Base-by-base conservation (phyloP, 2,797 vertebrate species). In the Artibeus jamaicensis region DNA sequence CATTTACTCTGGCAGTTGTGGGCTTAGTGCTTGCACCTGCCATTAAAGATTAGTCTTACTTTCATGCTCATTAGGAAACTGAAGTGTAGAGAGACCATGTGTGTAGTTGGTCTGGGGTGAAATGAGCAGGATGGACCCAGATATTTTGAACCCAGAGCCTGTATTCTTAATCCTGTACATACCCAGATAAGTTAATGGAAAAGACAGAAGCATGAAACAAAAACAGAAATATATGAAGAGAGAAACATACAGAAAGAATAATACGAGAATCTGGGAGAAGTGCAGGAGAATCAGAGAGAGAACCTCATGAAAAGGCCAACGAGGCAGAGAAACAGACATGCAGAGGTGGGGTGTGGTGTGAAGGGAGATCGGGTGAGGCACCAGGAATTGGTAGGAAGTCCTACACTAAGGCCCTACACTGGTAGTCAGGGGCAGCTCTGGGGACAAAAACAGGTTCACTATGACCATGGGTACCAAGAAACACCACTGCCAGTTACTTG, bases 311-410 rank as follows among this genome's bases (percentile, higher is more conserved):
- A 50, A 70, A 93, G 46, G 9, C 53, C 34, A 29, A 32, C 26
- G 11, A 39, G 50, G 32, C 55, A 14, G 53, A 44, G 42, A 77
- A 59, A 22, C 19, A 74, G 59, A 44, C 6, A 16, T 12, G 22
- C 0, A 11, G 4, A 9, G 4, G 42, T 19, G 53, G n/a, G 11
- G 14, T 21, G 5, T 53, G 34, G 37, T n/a, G 2, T 11, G 9
- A 73, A 37, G 48, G 5, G 29, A 19, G 4, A 11, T 9, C 9
- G 26, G 18, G 14, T 0, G 2, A 73, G 68, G 4, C 46, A 29
- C 39, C n/a, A 46, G n/a, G 29, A 39, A 42, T 57, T 29, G 14
- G 29, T n/a, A 19, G 59, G n/a, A 68, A 39, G 39, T 42, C 39
- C 39, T 77, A 5, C 71, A 21, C 8, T 18, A 18, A 86, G 29